phyloP scores from a whole-genome alignment of 2,113 vertebrate species.

The Microtus montanus region DNA sequence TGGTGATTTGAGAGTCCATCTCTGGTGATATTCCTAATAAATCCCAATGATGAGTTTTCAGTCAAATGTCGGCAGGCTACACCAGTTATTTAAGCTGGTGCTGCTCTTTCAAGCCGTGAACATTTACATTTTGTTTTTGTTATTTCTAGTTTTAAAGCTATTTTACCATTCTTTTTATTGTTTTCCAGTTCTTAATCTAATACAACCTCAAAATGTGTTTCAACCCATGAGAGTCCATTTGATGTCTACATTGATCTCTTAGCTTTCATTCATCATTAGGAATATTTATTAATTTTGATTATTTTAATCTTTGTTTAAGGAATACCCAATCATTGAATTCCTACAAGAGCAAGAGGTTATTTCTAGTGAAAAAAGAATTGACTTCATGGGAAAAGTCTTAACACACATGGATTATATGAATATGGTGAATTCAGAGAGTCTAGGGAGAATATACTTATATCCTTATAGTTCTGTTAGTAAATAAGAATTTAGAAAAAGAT shows the following conservation, averaged over 20 bases:
- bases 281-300: constrained; percentile 26
- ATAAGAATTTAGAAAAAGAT: constrained; percentile 31
- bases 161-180: neutral
- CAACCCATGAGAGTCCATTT: neutral
- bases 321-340: constrained; percentile 21
- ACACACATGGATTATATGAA: neutral
- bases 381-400: neutral
- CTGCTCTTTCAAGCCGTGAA: neutral
- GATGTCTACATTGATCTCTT: neutral
- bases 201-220: neutral
- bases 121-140: neutral
- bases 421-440: constrained; percentile 28
- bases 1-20: neutral
- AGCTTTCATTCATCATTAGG: neutral
- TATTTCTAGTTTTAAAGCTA: neutral
- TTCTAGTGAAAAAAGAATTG: constrained; percentile 39
- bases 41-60: neutral
- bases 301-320: constrained; percentile 31
- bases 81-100: neutral
- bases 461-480: constrained; percentile 2
- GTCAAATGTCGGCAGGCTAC: neutral
- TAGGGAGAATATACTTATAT: neutral
- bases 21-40: neutral
- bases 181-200: neutral
- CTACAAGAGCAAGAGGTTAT: neutral